A percentile compares a stretch with the other conserved stretches of the same genome.
Conservation (phyloP, 2,797 vertebrate genomes). For the Enteromius unitaeniatus region DNA sequence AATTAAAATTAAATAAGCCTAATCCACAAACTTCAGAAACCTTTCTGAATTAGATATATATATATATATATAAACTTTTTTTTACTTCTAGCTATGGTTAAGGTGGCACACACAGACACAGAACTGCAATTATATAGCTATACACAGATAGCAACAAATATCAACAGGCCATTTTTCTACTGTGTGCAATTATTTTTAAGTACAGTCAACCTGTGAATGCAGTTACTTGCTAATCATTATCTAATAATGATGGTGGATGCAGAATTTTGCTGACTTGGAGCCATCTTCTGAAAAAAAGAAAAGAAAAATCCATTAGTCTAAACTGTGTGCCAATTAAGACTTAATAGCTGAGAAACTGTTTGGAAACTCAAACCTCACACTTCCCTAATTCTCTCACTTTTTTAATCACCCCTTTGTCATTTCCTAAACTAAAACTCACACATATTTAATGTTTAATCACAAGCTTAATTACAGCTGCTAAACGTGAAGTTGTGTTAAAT, state of each 20-base stretch:
- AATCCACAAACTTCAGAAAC: background rate
- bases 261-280: slow-evolving; percentile 15
- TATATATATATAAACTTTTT: background rate
- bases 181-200: background rate
- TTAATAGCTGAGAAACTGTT: slow-evolving; percentile 24
- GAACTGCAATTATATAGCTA: background rate
- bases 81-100: background rate
- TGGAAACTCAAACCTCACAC: background rate
- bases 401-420: background rate
- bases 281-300: background rate
- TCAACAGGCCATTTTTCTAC: background rate
- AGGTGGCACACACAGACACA: too few species aligned
- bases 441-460: slow-evolving; percentile 10
- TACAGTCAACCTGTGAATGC: slow-evolving; percentile 9
- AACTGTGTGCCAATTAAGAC: slow-evolving; percentile 23
- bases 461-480: slow-evolving; percentile 10
- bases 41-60: too few species aligned
- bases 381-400: slow-evolving; percentile 15
- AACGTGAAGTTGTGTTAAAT: background rate
- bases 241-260: slow-evolving; percentile 7
- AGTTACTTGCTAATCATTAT: background rate
- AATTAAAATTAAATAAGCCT: background rate
- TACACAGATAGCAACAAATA: background rate
- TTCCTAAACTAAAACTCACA: slow-evolving; percentile 12
- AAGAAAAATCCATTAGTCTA: slow-evolving; percentile 6